Evolutionary conservation across 2,797 vertebrate genomes (phyloP).

Genomic region (Apogon hyalosoma): DNA sequence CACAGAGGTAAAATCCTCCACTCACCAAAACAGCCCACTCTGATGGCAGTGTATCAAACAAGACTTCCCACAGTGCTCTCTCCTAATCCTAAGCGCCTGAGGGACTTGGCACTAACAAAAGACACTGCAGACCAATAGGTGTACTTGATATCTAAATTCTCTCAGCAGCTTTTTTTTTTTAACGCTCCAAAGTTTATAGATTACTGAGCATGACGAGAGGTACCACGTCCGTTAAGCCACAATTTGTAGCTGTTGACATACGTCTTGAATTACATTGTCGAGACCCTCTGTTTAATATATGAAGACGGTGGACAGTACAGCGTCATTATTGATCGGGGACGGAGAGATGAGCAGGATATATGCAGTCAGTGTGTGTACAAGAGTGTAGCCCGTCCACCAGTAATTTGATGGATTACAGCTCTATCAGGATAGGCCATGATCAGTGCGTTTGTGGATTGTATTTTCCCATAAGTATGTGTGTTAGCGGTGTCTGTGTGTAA

Average conservation of each 20-base stretch:
- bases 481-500: constrained; percentile 19
- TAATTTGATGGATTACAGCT: constrained; percentile 52
- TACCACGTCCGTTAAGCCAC: constrained; percentile 9
- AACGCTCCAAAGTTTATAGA: no score
- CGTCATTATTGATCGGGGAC: constrained; percentile 57
- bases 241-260: constrained; percentile 16
- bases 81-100: constrained; percentile 42
- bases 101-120: constrained; percentile 30
- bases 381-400: constrained; percentile 42
- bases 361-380: constrained; percentile 18
- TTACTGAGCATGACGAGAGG: not conserved
- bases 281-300: constrained; percentile 19
- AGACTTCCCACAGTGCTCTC: constrained; percentile 19
- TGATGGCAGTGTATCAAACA: constrained; percentile 36
- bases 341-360: constrained; percentile 39
- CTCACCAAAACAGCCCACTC: constrained; percentile 39
- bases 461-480: constrained; percentile 14
- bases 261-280: constrained; percentile 29
- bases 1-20: constrained; percentile 3
- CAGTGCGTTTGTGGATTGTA: constrained; percentile 6
- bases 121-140: constrained; percentile 20
- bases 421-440: constrained; percentile 32
- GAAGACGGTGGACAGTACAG: constrained; percentile 18
- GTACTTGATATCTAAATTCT: constrained; percentile 6
- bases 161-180: not conserved